A percentile compares a stretch with the other conserved stretches of the same genome.
phyloP scores from a whole-genome alignment of 2,888 invertebrate genomes.

The Ectemnius lituratus region DNA sequence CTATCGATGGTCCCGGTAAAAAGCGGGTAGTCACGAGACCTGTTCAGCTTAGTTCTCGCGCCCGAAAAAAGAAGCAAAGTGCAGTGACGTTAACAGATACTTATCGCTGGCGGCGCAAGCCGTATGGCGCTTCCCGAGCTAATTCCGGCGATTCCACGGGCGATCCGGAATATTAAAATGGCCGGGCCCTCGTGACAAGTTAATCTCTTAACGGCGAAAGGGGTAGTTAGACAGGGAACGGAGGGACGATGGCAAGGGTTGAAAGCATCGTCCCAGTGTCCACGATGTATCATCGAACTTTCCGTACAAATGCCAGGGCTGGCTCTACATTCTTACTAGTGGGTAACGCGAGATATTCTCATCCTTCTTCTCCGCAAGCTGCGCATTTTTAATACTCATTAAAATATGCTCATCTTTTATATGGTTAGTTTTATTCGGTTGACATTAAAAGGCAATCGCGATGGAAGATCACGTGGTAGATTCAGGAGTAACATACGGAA shows the following conservation, averaged over 20 bases:
- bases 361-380: neutral
- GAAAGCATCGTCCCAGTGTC: conserved; percentile 48
- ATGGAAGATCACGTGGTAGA: neutral
- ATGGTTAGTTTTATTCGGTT: too few relatives aligned
- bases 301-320: conserved; percentile 56
- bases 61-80: conserved; percentile 20
- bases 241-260: conserved; percentile 49
- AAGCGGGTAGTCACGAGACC: too few relatives aligned
- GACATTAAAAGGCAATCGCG: too few relatives aligned
- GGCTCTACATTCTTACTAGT: conserved; percentile 39
- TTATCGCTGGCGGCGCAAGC: conserved; percentile 46
- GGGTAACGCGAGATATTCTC: conserved; percentile 21
- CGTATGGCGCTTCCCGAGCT: conserved; percentile 54
- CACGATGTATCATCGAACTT: conserved; percentile 63
- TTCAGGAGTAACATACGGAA: conserved; percentile 1
- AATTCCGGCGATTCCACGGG: conserved; percentile 59
- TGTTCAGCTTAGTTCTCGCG: neutral
- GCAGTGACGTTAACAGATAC: conserved; percentile 58
- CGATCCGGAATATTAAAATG: conserved; percentile 67
- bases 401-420: too few relatives aligned
- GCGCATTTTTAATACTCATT: too few relatives aligned
- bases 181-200: conserved; percentile 64
- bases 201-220: conserved; percentile 70
- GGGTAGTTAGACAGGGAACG: conserved; percentile 43
- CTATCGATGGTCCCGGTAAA: too few relatives aligned